Evolutionary conservation across 2,113 vertebrate species (phyloP).

Genomic region (Tympanuchus pallidicinctus): DNA sequence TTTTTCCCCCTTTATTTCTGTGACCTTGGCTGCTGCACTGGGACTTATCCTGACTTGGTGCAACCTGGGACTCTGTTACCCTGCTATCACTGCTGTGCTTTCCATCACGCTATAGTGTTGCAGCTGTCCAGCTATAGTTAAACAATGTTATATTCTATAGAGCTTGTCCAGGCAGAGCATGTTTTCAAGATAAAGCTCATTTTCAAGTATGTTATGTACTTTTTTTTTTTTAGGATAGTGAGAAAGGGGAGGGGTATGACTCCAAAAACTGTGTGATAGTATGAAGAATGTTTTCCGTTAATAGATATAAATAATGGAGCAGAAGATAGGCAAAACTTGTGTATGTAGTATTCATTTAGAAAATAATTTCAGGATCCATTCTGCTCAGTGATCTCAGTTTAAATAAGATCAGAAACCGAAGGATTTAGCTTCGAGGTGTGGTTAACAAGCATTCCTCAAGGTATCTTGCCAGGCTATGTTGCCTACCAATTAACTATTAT

Average conservation of each 20-base stretch:
- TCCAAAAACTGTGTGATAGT: neutral
- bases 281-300: neutral
- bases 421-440: neutral
- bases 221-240: neutral
- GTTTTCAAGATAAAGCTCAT: neutral
- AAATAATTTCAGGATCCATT: conserved; percentile 21
- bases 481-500: conserved; percentile 12
- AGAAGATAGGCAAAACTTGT: neutral
- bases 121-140: neutral
- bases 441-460: conserved; percentile 1
- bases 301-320: neutral
- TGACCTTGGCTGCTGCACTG: too few species aligned
- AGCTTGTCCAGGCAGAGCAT: neutral
- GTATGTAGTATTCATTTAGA: neutral
- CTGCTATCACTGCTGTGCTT: too few species aligned
- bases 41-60: too few species aligned
- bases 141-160: neutral
- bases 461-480: neutral
- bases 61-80: too few species aligned
- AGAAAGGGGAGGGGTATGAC: neutral
- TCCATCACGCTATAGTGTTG: too few species aligned
- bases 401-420: neutral
- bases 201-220: neutral
- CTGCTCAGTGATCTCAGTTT: neutral
- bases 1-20: too few species aligned